Evolutionary conservation across 2,797 vertebrate species (phyloP).

Genomic region (Bovichtus diacanthus): DNA sequence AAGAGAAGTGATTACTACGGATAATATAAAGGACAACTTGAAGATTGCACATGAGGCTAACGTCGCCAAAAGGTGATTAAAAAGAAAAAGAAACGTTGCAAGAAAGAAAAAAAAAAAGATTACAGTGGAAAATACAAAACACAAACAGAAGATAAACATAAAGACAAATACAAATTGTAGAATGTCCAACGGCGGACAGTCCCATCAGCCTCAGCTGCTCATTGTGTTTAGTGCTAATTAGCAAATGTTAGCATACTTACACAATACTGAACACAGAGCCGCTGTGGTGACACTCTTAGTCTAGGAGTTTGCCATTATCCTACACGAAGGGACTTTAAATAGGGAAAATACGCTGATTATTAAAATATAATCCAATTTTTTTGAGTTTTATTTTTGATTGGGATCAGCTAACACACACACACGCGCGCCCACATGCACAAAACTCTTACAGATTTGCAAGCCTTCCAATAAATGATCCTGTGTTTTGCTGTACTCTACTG

Average conservation of each 20-base stretch:
- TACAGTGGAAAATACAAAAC: too few species aligned
- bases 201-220: background rate
- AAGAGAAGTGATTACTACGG: background rate
- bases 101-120: too few species aligned
- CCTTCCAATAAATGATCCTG: constrained; percentile 7
- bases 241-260: background rate
- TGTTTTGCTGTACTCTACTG: background rate
- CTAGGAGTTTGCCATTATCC: background rate
- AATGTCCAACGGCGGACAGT: background rate
- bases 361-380: background rate
- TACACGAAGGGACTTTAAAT: background rate
- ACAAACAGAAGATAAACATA: too few species aligned
- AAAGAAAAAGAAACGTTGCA: too few species aligned
- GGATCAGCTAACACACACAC: background rate
- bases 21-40: too few species aligned
- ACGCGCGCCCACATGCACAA: background rate
- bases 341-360: background rate
- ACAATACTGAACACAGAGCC: too few species aligned
- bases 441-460: constrained; percentile 4
- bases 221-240: background rate
- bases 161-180: too few species aligned
- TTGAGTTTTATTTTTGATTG: background rate
- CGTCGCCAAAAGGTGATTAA: too few species aligned
- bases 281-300: too few species aligned
- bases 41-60: too few species aligned